Evolutionary conservation across 2,113 vertebrate genomes (phyloP).

Genomic region (Cettia cetti): DNA sequence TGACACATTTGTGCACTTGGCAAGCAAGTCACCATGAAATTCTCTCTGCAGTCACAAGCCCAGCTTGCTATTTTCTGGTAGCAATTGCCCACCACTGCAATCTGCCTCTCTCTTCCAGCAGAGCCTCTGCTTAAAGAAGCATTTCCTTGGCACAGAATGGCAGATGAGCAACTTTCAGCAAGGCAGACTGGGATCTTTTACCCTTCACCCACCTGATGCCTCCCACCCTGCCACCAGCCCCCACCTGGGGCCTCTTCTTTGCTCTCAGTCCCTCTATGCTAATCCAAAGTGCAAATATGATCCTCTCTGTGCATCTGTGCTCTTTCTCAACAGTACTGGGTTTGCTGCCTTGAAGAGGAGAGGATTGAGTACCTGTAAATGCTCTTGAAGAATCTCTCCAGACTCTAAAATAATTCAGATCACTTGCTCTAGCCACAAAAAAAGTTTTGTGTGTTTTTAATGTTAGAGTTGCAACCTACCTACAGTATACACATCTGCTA

Average conservation of each 20-base stretch:
- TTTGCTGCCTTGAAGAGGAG: neutral
- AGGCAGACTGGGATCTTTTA: neutral
- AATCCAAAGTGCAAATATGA: neutral
- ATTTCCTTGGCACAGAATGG: neutral
- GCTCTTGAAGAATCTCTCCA: neutral
- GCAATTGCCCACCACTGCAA: neutral
- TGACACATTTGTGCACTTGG: neutral
- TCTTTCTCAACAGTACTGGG: neutral
- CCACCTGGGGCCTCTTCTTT: neutral
- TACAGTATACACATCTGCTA: neutral
- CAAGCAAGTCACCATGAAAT: neutral
- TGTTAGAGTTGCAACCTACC: neutral
- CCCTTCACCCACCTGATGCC: neutral
- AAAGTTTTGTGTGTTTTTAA: accelerated
- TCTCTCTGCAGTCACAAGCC: neutral
- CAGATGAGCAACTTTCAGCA: neutral
- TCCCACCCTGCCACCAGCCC: neutral
- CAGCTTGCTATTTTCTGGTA: neutral
- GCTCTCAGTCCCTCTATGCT: neutral
- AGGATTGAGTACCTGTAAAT: neutral
- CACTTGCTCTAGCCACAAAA: neutral
- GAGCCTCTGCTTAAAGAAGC: neutral
- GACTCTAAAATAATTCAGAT: neutral
- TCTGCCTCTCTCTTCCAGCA: neutral
- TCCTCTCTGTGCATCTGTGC: neutral